Conservation (phyloP, 2,113 vertebrate species). For the Turnix velox region DNA sequence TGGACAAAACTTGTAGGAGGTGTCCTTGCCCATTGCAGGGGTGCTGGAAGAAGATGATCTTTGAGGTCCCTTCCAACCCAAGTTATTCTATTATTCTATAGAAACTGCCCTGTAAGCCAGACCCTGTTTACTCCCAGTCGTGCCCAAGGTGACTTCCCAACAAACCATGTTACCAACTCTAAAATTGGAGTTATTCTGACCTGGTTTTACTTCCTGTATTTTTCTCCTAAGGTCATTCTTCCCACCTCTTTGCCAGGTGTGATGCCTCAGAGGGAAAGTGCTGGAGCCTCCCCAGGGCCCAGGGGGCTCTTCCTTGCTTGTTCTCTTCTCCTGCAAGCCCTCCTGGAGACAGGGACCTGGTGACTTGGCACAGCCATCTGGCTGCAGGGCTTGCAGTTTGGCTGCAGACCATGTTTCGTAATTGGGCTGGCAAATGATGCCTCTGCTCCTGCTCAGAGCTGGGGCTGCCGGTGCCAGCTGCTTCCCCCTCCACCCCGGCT, state of each 20-base stretch:
- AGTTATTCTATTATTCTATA: no score
- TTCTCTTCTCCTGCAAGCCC: not conserved
- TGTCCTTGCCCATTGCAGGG: no score
- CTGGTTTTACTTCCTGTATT: not conserved
- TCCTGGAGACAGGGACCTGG: not conserved
- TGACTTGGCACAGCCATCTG: not conserved
- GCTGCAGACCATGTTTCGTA: slow-evolving; percentile 22
- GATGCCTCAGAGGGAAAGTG: not conserved
- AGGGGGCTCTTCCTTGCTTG: accelerated
- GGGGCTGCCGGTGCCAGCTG: slow-evolving; percentile 17
- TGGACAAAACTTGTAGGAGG: no score
- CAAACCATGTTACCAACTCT: not conserved
- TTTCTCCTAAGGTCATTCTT: not conserved
- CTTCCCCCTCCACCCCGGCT: not conserved
- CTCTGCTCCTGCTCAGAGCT: not conserved
- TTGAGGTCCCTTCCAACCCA: no score
- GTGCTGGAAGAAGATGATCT: no score
- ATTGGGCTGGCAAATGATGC: slow-evolving; percentile 36
- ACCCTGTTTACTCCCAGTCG: not conserved
- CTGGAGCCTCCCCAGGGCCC: accelerated
- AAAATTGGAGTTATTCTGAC: not conserved
- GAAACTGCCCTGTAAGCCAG: not conserved
- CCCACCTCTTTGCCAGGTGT: accelerated
- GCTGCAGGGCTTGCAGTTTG: slow-evolving; percentile 18
- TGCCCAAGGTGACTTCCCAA: not conserved